Base-by-base conservation (phyloP, 2,797 vertebrate genomes). In the Hypotaenidia philippensis region DNA sequence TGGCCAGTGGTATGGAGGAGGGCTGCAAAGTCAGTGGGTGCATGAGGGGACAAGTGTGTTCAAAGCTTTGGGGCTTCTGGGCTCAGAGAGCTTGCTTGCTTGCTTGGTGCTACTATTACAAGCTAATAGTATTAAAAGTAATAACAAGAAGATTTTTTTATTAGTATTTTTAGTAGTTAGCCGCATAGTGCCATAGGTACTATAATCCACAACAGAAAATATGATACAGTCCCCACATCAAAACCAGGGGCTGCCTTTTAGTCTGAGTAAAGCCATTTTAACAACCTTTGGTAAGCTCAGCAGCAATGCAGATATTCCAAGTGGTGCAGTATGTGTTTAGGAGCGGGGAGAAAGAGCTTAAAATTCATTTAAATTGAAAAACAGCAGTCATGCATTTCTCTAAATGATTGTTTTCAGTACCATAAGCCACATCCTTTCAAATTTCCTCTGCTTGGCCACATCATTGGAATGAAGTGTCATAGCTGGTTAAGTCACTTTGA, bases 391-490 rank as follows among this genome's bases (percentile, higher is more conserved):
- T 81, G 66, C 87, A 91, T 96, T 95, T 94, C 94, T 96, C 84
- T 83, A 56, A 92, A 83, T 5, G 55, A 84, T 96, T 72, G 61
- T 95, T 96, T 96, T 94, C 87, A 95, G 87, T 70, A 89, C 89
- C 68, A 31, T 57, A 32, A 85, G 92, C 93, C 91, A 87, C 85
- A 94, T 92, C 80, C 96, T 89, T 95, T 82, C 75, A 94, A 91
- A 94, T 92, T 97, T 89, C 82, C 77, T 94, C 79, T 95, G 90
- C 79, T 84, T 70, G 93, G 94, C 96, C 57, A 72, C 83, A 84
- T 94, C 79, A 69, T 52, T 93, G 89, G 91, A 97, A 97, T 93
- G 95, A 97, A 95, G 94, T 96, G 94, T 96, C 94, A 88, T 78
- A 88, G 78, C 72, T 27, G 47, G 71, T 82, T 82, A 94, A 89